Conservation (phyloP, 35 echinoderm and acorn worm species). For the Heliocidaris erythrogramma region DNA sequence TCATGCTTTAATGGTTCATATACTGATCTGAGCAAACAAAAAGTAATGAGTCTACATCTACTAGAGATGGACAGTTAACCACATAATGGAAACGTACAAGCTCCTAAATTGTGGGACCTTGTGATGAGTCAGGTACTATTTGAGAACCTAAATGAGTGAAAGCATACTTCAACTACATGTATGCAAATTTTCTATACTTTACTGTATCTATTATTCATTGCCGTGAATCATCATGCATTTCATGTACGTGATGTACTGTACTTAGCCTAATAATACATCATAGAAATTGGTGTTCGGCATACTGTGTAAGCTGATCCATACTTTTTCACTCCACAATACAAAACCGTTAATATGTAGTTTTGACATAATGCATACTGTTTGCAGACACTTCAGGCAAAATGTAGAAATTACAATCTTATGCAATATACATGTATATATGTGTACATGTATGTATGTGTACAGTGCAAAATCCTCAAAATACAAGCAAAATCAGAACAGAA, state of each 20-base stretch:
- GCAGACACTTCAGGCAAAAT: too few species aligned
- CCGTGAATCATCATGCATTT: neutral
- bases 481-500: too few species aligned
- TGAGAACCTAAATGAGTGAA: neutral
- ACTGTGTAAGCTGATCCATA: too few species aligned
- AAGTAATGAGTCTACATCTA: conserved; percentile 11
- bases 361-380: too few species aligned
- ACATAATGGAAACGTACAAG: neutral
- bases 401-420: too few species aligned
- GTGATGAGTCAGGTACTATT: neutral
- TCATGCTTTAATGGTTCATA: conserved; percentile 2
- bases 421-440: neutral
- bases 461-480: neutral
- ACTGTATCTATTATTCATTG: neutral
- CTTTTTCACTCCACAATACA: too few species aligned
- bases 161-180: neutral
- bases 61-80: neutral
- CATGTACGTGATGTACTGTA: neutral
- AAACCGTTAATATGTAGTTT: too few species aligned
- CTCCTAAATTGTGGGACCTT: neutral
- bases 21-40: neutral
- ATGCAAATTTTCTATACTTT: neutral
- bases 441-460: neutral
- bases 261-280: neutral
- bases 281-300: neutral